Base-by-base conservation (phyloP, 1,140 invertebrate genomes). In the Telenomus remus region DNA sequence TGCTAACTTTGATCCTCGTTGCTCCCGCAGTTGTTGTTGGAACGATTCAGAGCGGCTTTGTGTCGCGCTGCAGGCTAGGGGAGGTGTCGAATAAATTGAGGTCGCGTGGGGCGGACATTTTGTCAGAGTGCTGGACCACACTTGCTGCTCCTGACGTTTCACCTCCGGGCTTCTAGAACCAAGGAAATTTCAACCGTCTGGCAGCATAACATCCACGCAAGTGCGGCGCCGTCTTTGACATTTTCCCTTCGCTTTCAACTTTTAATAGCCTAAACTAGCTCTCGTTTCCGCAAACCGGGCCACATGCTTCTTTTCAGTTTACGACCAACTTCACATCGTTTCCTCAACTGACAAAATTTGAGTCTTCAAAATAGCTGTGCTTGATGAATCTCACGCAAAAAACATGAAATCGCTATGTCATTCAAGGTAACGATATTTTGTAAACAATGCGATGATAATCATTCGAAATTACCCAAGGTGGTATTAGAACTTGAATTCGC, bases 71-170 rank as follows among this genome's bases (percentile, higher is more conserved):
- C 79, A 80, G 85, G 85, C 85, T 44, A 85, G 81, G 83, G 85
- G 84, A 86, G 85, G 85, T 86, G 85, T 86, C 84, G 85, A 86
- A 86, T 86, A 85, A 86, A 86, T 86, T 85, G 84, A 85, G 84
- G 85, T 86, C 85, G 83, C 84, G 84, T 84, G 83, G 85, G 85
- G 85, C 85, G 85, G 85, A 87, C 84, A 82, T 87, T 27, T 81
- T 85, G 81, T 81, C 71, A 63, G 79, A 82, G 71, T 79, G 80
- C 78, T 71, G 78, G 82, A 82, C 83, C 81, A 80, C 80, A 83
- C 80, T 81, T 66, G 70, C 54, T 51, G 75, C 43, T 14, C 53
- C 19, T 66, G 60, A 72, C 16, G 64, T 76, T 74, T 76, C 60
- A 80, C 79, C 83, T 72, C 66, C 63, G 50, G 79, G 81, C 63